Conservation (phyloP, 2,797 vertebrate genomes). For the Steatocranus sp. region DNA sequence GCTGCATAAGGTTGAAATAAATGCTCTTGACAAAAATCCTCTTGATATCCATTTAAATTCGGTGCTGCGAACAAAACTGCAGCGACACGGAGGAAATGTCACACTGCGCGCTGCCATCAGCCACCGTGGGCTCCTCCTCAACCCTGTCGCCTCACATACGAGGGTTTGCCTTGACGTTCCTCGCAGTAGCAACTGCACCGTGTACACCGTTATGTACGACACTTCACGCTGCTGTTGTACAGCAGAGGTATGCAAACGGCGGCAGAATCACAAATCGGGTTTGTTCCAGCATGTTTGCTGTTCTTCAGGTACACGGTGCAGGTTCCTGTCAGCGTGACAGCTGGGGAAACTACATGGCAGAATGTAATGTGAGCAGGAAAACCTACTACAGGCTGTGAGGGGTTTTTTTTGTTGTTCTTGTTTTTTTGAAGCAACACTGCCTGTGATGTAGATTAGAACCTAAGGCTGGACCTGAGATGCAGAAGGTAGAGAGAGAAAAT, state of each 20-base stretch:
- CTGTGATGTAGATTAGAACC: neutral
- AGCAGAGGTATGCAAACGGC: neutral
- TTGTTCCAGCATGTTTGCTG: neutral
- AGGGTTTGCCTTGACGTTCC: neutral
- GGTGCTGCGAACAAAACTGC: neutral
- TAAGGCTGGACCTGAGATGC: neutral
- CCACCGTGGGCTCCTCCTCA: neutral
- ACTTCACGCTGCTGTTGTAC: neutral
- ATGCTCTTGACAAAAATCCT: neutral
- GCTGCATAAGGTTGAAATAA: neutral
- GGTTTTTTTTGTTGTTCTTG: rapidly evolving
- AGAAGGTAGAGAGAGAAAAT: neutral
- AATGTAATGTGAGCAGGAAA: neutral
- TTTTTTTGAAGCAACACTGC: neutral
- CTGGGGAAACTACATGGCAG: neutral
- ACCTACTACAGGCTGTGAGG: neutral
- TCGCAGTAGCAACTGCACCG: neutral
- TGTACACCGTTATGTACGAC: neutral
- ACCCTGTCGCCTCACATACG: neutral
- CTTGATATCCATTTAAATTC: neutral
- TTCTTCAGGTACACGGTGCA: neutral
- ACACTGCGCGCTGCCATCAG: neutral
- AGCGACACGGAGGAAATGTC: neutral
- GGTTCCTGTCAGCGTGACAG: neutral
- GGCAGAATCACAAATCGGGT: neutral